Percentiles rank a stretch among this genome's conserved stretches.
These are phyloP conservation scores for Tinea pellionella DNA, from an alignment of 2,888 invertebrate genomes.

Conservation along the genomic window DNA sequence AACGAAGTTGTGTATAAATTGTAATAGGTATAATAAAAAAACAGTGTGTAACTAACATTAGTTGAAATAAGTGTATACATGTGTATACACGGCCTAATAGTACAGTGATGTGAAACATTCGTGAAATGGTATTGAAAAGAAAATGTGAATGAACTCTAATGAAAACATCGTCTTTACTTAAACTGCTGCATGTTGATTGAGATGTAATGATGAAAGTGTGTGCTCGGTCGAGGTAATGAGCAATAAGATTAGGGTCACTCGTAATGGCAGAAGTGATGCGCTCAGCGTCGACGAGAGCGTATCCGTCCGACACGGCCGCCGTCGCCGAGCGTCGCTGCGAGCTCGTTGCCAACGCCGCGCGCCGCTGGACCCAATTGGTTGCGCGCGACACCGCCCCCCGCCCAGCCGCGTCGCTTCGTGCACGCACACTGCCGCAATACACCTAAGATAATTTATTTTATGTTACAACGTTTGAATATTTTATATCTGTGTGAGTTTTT, in stretches of 20 bases:
- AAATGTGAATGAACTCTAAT: not conserved
- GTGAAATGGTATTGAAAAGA: not conserved
- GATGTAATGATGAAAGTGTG: not conserved
- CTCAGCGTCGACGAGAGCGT: not conserved
- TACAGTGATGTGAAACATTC: not conserved
- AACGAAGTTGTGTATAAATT: no score
- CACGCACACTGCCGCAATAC: constrained; percentile 52
- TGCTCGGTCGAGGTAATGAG: constrained; percentile 2
- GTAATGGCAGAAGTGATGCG: constrained; percentile 9
- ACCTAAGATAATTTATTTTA: constrained; percentile 71
- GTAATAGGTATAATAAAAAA: no score
- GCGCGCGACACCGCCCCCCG: constrained; percentile 48
- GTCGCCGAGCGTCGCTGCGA: constrained; percentile 36
- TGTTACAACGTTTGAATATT: constrained; percentile 70
- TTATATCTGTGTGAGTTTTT: constrained; percentile 70
- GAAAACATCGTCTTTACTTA: not conserved
- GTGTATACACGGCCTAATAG: no score
- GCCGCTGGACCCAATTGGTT: constrained; percentile 69
- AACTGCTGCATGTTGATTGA: not conserved
- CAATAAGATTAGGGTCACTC: constrained; percentile 10
- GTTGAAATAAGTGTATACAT: no score
- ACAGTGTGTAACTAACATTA: no score
- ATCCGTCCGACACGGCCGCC: constrained; percentile 13
- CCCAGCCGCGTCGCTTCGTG: constrained; percentile 50
- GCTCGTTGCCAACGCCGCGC: constrained; percentile 58